Evolutionary conservation across 1,140 invertebrate genomes (phyloP).

Genomic region (Drosophila kepulauana): DNA sequence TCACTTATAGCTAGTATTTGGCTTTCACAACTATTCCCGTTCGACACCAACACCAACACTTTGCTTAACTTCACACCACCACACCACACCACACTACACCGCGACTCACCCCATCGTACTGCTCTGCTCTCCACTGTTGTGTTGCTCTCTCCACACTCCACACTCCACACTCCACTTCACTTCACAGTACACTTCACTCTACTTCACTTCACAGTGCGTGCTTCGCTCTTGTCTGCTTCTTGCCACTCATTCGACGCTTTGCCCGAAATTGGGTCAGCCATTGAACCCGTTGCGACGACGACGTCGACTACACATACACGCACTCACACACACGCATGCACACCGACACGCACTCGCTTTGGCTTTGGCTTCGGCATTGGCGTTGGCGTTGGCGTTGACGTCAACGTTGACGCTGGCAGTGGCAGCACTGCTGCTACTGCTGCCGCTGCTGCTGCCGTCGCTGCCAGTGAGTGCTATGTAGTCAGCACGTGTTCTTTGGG

Average conservation of each 20-base stretch:
- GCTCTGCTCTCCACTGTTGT: not conserved
- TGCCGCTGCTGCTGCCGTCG: constrained; percentile 19
- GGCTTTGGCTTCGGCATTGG: constrained; percentile 13
- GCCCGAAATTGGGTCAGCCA: constrained; percentile 81
- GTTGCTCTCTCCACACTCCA: not conserved
- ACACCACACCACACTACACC: not conserved
- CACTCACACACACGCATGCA: constrained; percentile 1
- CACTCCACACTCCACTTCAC: constrained; percentile 19
- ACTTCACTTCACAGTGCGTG: constrained; percentile 39
- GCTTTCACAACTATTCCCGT: constrained; percentile 79
- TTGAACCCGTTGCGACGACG: constrained; percentile 78
- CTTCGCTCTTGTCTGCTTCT: constrained; percentile 50
- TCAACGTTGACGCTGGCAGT: constrained; percentile 13
- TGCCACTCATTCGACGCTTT: constrained; percentile 55
- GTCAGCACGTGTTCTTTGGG: constrained; percentile 68
- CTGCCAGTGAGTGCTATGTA: constrained; percentile 8
- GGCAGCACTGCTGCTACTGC: constrained; percentile 15
- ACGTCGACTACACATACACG: constrained; percentile 1
- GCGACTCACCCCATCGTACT: not conserved
- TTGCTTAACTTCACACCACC: constrained; percentile 15
- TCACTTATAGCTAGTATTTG: constrained; percentile 11
- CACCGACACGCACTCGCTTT: constrained; percentile 20
- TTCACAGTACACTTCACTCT: constrained; percentile 33
- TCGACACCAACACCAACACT: constrained; percentile 42
- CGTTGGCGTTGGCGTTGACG: constrained; percentile 8